Conservation (phyloP, 2,113 vertebrate genomes). For the Pungitius pungitius region DNA sequence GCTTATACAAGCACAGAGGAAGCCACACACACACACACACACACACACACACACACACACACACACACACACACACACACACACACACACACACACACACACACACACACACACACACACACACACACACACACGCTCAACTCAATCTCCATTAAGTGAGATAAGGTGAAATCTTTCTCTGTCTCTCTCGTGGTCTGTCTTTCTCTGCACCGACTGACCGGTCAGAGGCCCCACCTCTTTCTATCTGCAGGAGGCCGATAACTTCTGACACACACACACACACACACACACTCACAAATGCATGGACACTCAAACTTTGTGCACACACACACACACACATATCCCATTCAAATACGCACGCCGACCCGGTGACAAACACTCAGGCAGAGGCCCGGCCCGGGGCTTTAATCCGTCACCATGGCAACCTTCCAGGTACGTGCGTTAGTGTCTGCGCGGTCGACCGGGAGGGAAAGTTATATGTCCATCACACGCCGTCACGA, state of each 20-base stretch:
- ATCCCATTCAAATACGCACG: not conserved
- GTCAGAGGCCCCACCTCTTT: slow-evolving; percentile 27
- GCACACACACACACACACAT: slow-evolving; percentile 15
- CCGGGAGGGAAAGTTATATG: slow-evolving; percentile 32
- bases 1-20: not conserved
- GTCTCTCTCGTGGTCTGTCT: slow-evolving; percentile 41
- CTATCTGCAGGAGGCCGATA: slow-evolving; percentile 57
- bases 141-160: slow-evolving; percentile 43
- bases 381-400: slow-evolving; percentile 30
- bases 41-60: not conserved
- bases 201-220: slow-evolving; percentile 30
- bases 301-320: not conserved
- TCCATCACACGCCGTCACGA: slow-evolving; percentile 41
- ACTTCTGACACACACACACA: slow-evolving; percentile 39
- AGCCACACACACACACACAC: not conserved
- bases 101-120: not conserved
- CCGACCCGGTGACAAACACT: slow-evolving; percentile 37
- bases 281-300: slow-evolving; percentile 23
- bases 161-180: slow-evolving; percentile 54
- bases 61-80: not conserved
- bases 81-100: not conserved
- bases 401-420: slow-evolving; percentile 55
- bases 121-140: slow-evolving; percentile 15
- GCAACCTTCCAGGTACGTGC: slow-evolving; percentile 41
- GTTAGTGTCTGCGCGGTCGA: not conserved